Evolutionary conservation across 2,113 vertebrate genomes (phyloP), one percentile per base, ranked within the genome.

Genomic region (Chloropsis cyanopogon): DNA sequence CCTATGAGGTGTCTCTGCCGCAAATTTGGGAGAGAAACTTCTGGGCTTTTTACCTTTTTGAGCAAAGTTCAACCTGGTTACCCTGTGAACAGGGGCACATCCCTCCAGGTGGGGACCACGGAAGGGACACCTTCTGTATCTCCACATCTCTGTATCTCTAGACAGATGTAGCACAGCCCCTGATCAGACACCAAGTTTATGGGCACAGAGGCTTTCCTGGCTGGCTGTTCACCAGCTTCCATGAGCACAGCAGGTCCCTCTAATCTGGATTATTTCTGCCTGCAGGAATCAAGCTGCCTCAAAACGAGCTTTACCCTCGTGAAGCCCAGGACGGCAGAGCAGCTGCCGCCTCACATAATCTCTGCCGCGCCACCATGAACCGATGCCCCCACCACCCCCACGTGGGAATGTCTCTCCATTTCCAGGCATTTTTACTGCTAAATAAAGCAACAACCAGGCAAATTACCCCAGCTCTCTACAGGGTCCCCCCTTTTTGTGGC

Each of bases 201-300:
- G 70, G 70, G 18, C 75, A 66, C 66, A 11, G 54, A 66, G 64
- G 5, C 23, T 81, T 81, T 50, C 59, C 83, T 22, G 71, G 71
- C 50, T 4, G 20, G 28, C 7, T 9, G 20, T 4, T 84, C 90
- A 26, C 8, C 65, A 31, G 2, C 23, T 25, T 6, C 49, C 84
- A 50, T 13, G 12, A 54, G 66, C 75, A 14, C 84, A 82, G 78
- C 79, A 25, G 87, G 71, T 56, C 24, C 68, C 71, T 56, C 41
- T 85, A 95, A 94, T 90, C 95, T 86, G 95, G 92, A 95, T 96
- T 93, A 88, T 78, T 95, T 14, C 68, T 70, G 75, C 78, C 54
- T 3, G 7, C 61, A 57, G 92, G 75, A 89, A 89, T 20, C 63
- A 77, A 91, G 66, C 69, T 61, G 84, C 84, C 77, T 18, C 31